phyloP scores from a whole-genome alignment of 2,888 invertebrate species.

The Leuctra nigra region DNA sequence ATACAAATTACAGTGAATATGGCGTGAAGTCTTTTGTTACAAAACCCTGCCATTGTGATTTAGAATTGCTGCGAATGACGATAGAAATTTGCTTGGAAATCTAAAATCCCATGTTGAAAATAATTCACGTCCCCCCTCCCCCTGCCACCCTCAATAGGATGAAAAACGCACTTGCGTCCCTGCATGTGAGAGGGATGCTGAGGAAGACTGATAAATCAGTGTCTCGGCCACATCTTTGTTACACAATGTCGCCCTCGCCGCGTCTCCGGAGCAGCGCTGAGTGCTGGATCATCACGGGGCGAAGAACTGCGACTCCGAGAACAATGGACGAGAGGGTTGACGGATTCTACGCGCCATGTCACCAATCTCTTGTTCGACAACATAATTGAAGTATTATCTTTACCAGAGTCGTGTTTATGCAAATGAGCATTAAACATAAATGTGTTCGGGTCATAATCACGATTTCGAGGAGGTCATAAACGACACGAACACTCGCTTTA shows the following conservation, averaged over 20 bases:
- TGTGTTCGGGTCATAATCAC: conserved; percentile 2
- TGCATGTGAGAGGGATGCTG: not conserved
- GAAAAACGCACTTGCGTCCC: not conserved
- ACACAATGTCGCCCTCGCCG: not conserved
- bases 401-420: conserved; percentile 1
- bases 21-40: not conserved
- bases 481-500: conserved; percentile 1
- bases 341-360: no score
- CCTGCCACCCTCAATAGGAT: no score
- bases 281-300: no score
- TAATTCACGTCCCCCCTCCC: not conserved
- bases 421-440: conserved; percentile 1
- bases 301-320: no score
- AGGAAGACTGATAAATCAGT: conserved; percentile 17
- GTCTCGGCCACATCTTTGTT: conserved; percentile 5
- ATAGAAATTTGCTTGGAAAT: not conserved
- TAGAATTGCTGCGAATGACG: no score
- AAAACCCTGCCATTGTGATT: not conserved
- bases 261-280: not conserved
- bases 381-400: conserved; percentile 2
- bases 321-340: no score
- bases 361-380: not conserved
- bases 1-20: conserved; percentile 2
- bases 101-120: not conserved
- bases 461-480: conserved; percentile 9